Conservation (phyloP, 2,888 invertebrate species). For the Syrphus vitripennis region DNA sequence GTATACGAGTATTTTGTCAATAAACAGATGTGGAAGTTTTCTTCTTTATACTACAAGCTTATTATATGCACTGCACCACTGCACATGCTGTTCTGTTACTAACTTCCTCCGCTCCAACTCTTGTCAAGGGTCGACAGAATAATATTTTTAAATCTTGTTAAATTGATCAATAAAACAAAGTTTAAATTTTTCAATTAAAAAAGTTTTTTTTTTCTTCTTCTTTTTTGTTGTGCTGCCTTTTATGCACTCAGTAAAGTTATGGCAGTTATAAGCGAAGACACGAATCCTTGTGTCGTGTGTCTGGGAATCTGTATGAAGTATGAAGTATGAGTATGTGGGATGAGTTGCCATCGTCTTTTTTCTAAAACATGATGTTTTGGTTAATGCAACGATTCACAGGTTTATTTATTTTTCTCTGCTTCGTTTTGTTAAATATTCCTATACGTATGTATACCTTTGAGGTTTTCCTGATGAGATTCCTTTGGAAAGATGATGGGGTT, state of each 20-base stretch:
- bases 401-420: neutral
- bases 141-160: conserved; percentile 72
- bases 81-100: neutral
- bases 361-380: conserved; percentile 15
- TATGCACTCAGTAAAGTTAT: neutral
- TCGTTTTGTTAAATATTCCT: conserved; percentile 15
- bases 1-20: conserved; percentile 31
- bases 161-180: conserved; percentile 71
- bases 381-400: conserved; percentile 5
- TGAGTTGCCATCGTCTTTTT: conserved; percentile 14
- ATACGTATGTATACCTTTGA: conserved; percentile 20
- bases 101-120: neutral
- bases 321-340: neutral
- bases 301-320: neutral
- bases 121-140: conserved; percentile 48
- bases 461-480: conserved; percentile 30
- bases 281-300: conserved; percentile 3
- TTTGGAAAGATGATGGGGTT: neutral
- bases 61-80: neutral
- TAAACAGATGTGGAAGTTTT: conserved; percentile 55
- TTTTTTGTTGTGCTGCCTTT: neutral
- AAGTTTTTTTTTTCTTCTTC: conserved; percentile 47
- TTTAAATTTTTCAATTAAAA: conserved; percentile 66
- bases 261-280: conserved; percentile 25
- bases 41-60: neutral